A percentile compares a stretch with the other conserved stretches of the same genome.
phyloP scores from a whole-genome alignment of 2,888 invertebrate species.

The Alitta virens region DNA sequence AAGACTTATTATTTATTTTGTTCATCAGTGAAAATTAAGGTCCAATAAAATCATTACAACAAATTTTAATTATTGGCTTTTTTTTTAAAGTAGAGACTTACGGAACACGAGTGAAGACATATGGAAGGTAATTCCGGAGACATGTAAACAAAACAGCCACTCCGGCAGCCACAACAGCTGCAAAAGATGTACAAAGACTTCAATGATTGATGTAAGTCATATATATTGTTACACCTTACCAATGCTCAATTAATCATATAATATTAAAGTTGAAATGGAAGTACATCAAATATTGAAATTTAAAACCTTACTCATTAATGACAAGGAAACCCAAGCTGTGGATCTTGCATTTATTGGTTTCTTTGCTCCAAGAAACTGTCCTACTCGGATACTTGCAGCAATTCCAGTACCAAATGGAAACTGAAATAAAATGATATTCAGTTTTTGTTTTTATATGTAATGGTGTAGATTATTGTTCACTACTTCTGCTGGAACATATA shows the following conservation, averaged over 20 bases:
- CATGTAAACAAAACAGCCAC: not conserved
- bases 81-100: not conserved
- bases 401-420: slow-evolving; percentile 21
- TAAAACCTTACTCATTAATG: slow-evolving; percentile 16
- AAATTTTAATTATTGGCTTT: not conserved
- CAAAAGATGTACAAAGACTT: no score
- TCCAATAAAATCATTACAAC: not conserved
- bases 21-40: not conserved
- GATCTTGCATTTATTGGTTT: slow-evolving; percentile 21
- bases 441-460: no score
- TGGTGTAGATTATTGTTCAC: no score
- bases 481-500: no score
- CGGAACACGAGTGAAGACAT: slow-evolving; percentile 5
- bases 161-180: slow-evolving; percentile 1
- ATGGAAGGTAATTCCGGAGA: slow-evolving; percentile 1
- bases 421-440: slow-evolving; percentile 16
- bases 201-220: no score
- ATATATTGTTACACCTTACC: no score
- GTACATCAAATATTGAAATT: no score
- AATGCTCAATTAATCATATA: no score
- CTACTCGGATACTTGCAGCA: slow-evolving; percentile 24
- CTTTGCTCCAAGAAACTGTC: slow-evolving; percentile 24
- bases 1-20: not conserved
- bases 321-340: slow-evolving; percentile 19
- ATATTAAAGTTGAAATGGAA: no score